Conservation (phyloP, 2,888 invertebrate genomes). For the Drosophila austrosaltans region DNA sequence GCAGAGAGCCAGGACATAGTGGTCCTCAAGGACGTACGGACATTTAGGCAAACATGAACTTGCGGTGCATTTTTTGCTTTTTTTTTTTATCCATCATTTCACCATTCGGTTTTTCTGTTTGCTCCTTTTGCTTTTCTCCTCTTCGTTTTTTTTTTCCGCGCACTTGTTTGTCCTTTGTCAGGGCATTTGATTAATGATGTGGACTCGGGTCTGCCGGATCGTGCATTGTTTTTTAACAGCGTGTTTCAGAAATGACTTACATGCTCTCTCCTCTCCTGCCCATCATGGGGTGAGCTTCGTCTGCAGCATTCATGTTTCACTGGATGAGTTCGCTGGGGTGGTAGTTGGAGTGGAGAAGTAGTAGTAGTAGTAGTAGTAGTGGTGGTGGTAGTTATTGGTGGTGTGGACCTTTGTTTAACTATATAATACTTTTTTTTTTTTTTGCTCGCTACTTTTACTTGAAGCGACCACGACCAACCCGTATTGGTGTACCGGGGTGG, state of each 20-base stretch:
- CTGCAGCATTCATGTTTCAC: constrained; percentile 14
- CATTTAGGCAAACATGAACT: constrained; percentile 30
- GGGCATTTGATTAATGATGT: constrained; percentile 69
- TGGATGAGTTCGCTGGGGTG: constrained; percentile 37
- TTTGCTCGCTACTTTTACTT: constrained; percentile 16
- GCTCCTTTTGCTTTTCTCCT: constrained; percentile 9
- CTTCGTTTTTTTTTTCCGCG: constrained; percentile 22
- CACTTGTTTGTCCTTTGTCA: constrained; percentile 59
- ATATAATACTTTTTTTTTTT: constrained; percentile 25
- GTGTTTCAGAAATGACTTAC: constrained; percentile 54
- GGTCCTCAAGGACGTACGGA: constrained; percentile 24
- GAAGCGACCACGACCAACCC: constrained; percentile 11
- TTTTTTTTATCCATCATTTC: constrained; percentile 50
- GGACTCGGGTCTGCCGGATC: constrained; percentile 40
- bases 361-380: constrained; percentile 22
- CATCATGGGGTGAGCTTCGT: constrained; percentile 26
- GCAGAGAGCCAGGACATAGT: constrained; percentile 15
- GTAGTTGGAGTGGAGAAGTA: constrained; percentile 35
- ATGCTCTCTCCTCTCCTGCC: constrained; percentile 10
- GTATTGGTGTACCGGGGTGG: constrained; percentile 41
- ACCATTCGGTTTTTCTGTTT: constrained; percentile 26
- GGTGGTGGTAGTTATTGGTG: constrained; percentile 32
- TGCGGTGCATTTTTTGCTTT: constrained; percentile 40
- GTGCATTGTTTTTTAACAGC: constrained; percentile 59
- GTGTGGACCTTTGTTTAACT: constrained; percentile 58